Evolutionary conservation across 1,140 invertebrate genomes (phyloP), one percentile per base, ranked within the genome.

Genomic region (Drosophila tristis): DNA sequence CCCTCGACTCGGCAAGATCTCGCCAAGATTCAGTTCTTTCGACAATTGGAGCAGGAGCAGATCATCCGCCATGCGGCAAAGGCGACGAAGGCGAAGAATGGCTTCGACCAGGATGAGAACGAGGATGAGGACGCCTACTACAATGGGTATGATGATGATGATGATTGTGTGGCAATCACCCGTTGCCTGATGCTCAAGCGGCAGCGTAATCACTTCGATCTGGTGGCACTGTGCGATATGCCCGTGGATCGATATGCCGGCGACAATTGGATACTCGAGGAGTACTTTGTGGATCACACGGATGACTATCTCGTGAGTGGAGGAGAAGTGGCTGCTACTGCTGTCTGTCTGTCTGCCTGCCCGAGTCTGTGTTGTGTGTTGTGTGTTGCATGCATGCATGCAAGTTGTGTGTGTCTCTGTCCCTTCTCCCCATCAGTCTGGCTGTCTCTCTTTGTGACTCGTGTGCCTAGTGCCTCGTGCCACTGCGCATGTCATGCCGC

Each of bases 21-120:
- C 73, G 65, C 54, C 90, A 91, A 86, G 55, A 91, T 91, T 90
- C 74, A 91, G 81, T 91, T 65, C 74, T 91, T 91, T 87, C 81
- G 62, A 11, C 68, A 80, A 71, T 80, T 91, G 67, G 90, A 91
- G 51, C 78, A 74, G 20, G 55, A 72, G 31, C 55, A 66, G 49
- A 71, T 71, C 26, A 67, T 77, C 44, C 65, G 58, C 20, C 25
- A 84, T 80, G 86, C 73, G 62, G 53, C 63, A 45, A 47, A 58
- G 44, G 31, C 56, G 65, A 31, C 55, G 47, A 53, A 77, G 49
- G 48, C 57, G 54, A 51, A 57, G 65, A 90, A 63, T 50, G 60
- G 42, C n/a, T 63, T 51, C 26, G 13, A 15, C 6, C 20, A 59
- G 7, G 44, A 35, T 16, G 42, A 54, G 3, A 15, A 15, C 6